Evolutionary conservation across 2,113 vertebrate species (phyloP).

Genomic region (Condylura cristata): DNA sequence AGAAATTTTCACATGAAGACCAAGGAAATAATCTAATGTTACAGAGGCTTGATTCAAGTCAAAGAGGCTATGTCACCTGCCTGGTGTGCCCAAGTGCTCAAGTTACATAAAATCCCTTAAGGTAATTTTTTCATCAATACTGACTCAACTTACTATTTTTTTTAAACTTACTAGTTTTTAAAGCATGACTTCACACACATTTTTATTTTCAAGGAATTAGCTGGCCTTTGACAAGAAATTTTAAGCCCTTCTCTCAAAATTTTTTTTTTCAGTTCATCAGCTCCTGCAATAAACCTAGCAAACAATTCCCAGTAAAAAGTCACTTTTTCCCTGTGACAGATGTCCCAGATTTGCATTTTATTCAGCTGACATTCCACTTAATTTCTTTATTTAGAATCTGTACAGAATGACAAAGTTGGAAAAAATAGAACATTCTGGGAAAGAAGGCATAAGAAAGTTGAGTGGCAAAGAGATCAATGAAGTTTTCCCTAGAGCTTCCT

Average conservation of each 20-base stretch:
- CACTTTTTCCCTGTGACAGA: neutral
- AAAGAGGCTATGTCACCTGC: fast-evolving
- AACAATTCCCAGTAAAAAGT: neutral
- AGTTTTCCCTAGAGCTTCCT: constrained; percentile 63
- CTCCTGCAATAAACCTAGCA: neutral
- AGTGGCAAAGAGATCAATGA: constrained; percentile 16
- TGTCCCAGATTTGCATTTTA: neutral
- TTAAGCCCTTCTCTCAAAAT: neutral
- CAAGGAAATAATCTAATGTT: neutral
- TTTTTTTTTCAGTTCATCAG: neutral
- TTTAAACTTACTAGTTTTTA: neutral
- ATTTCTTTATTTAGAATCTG: neutral
- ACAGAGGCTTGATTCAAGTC: neutral
- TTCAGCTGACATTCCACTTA: neutral
- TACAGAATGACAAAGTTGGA: neutral
- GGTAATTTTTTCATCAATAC: neutral
- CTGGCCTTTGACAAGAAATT: neutral
- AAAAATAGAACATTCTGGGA: constrained; percentile 42
- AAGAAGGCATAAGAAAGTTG: neutral
- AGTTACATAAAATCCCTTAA: neutral
- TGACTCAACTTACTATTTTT: neutral
- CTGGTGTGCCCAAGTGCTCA: neutral
- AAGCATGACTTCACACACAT: neutral
- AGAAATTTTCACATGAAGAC: neutral
- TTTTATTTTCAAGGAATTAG: neutral